Base-by-base conservation (phyloP, 2,888 invertebrate genomes). In the Noctua comes region DNA sequence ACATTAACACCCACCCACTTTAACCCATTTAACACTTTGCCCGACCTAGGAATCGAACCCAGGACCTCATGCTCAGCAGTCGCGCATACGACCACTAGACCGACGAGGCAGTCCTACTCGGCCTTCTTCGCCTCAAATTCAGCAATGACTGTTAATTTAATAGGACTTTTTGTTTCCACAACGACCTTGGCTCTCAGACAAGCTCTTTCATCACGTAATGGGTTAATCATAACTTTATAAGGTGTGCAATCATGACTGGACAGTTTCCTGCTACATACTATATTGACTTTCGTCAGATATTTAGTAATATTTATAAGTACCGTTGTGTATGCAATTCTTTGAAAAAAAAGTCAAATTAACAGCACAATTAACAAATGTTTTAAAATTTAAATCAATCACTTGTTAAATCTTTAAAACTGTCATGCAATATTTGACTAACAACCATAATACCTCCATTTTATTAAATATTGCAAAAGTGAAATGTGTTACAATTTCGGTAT, bases 211-310 rank as follows among this genome's bases (percentile, higher is more conserved):
- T 31, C 57, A 57, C 51, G 18, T 79, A 31, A 59, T 79, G 27
- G 10, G n/a, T 78, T 78, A 16, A 78, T 66, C 40, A 62, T 51
- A 68, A 62, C 43, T 59, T 64, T 36, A 54, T 4, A 46, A 62
- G 43, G 69, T 83, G 57, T 71, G 81, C 81, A 81, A 81, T 83
- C 59, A 21, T 82, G 77, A 81, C 83, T 2, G 18, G 6, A 16
- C 59, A 69, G 62, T 71, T 77, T 81, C 62, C 48, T 68, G 24
- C 5, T 51, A 66, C 46, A 24, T 66, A 24, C 7, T 46, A 48
- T 57, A 36, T 31, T 21, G 31, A 10, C 13, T 80, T 69, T 76
- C 82, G 27, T 68, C 66, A 62, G 62, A 78, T 62, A 68, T 51
- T 48, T 59, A 0, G 31, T 51, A 21, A 64, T 64, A 40, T 51